phyloP scores from a whole-genome alignment of 2,797 vertebrate species.

The Chrysocyon brachyurus region DNA sequence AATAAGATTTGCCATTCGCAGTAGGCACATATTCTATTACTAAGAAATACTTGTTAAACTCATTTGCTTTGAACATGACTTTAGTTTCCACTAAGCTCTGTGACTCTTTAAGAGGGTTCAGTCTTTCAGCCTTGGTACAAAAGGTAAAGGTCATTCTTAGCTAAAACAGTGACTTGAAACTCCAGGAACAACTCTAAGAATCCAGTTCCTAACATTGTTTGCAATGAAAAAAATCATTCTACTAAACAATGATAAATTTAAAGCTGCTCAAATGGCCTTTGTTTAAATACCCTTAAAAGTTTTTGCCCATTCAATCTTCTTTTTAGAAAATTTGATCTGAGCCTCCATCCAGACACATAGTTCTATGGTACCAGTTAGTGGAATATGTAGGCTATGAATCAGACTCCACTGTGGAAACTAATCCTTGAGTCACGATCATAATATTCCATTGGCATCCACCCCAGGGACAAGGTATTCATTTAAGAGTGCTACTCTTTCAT shows the following conservation, averaged over 20 bases:
- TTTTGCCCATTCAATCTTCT: conserved; percentile 35
- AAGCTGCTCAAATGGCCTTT: not conserved
- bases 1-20: conserved; percentile 1
- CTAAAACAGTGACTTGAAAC: conserved; percentile 65
- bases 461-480: conserved; percentile 72
- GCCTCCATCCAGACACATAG: conserved; percentile 48
- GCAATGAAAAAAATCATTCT: not conserved
- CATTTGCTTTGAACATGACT: conserved; percentile 65
- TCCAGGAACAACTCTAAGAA: conserved; percentile 42
- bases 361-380: conserved; percentile 58
- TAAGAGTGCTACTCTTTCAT: conserved; percentile 60
- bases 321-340: conserved; percentile 62
- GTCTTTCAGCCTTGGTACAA: conserved; percentile 43
- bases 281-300: conserved; percentile 21
- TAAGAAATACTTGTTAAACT: conserved; percentile 67
- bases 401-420: conserved; percentile 80
- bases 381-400: conserved; percentile 82
- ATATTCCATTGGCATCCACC: conserved; percentile 76
- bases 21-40: conserved; percentile 65
- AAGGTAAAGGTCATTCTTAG: conserved; percentile 72
- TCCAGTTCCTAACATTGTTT: not conserved
- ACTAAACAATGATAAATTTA: conserved; percentile 42
- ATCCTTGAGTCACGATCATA: conserved; percentile 81
- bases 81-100: conserved; percentile 69
- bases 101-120: conserved; percentile 42